Evolutionary conservation across 2,888 invertebrate genomes (phyloP).

Genomic region (Drosophila borborema): DNA sequence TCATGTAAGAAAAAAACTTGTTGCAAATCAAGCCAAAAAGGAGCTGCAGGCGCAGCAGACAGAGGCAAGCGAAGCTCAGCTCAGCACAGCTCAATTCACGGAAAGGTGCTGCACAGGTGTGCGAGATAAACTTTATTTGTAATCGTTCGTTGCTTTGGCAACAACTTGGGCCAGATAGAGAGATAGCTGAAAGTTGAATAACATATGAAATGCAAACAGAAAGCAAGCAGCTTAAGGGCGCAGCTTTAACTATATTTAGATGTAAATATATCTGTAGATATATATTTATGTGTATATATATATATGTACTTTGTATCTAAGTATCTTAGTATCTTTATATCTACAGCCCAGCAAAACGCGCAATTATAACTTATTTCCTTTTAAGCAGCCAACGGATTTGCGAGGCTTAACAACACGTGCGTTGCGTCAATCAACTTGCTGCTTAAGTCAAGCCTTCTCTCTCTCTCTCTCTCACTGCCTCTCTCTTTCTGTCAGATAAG

Average conservation of each 20-base stretch:
- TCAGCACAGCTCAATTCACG: not conserved
- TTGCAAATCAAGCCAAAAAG: not conserved
- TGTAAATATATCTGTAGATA: not conserved
- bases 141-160: not conserved
- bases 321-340: not conserved
- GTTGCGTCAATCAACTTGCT: constrained; percentile 57
- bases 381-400: constrained; percentile 46
- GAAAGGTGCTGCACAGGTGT: not conserved
- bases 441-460: constrained; percentile 9
- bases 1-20: constrained; percentile 36
- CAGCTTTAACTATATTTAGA: constrained; percentile 3
- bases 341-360: constrained; percentile 30
- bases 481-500: constrained; percentile 20
- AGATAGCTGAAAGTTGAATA: not conserved
- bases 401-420: constrained; percentile 49
- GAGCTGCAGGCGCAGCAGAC: not conserved
- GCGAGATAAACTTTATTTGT: not conserved
- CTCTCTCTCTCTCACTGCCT: not conserved
- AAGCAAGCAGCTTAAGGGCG: not conserved
- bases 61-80: not conserved
- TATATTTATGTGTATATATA: not conserved
- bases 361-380: constrained; percentile 72
- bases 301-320: no score
- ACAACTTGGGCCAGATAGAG: not conserved
- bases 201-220: not conserved